Base-by-base conservation (phyloP, 2,888 invertebrate species). In the Sinopyrophorus schimmeli region DNA sequence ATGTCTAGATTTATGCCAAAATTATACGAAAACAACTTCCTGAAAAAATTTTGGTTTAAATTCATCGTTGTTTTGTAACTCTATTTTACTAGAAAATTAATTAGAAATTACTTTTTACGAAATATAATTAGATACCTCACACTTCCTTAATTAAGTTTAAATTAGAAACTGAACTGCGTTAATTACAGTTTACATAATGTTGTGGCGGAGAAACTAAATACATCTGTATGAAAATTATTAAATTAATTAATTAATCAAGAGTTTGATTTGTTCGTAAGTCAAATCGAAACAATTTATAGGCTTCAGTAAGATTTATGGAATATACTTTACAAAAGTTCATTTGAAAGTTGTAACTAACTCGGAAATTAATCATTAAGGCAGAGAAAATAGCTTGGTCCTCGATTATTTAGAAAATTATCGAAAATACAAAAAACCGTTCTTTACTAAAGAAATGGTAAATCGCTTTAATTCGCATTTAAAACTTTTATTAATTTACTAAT, bases 161-260 rank as follows among this genome's bases (percentile, higher is more conserved):
- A 41, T 41, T 30, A 41, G 32, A 32, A 41, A 40, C 31, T 11
- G 31, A 40, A 31, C 31, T 40, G 30, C 40, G 30, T 24, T 40
- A 40, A 40, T 40, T 40, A 30, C 15, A 40, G 40, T 40, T 40
- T 40, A 40, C 31, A 24, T 40, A 40, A 40, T 40, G 31, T 9
- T 20, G 17, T 28, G 30, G 14, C 9, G 14, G 21, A 10, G 30
- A 31, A 31, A 31, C 31, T 28, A 28, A 31, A 40, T 38, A 38
- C 26, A 18, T 38, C 27, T 38, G 15, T 38, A 38, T 17, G 23
- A 15, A 38, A 15, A 38, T 38, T 38, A 27, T 27, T 10, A 27
- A 26, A 24, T 38, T 38, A 38, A 38, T 38, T 38, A 38, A 38
- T 38, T 24, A 24, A 24, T 24, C 24, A 7, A 24, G 24, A 24